Percentiles rank a stretch among this genome's conserved stretches.
These are phyloP conservation scores for Drosophila flavopinicola DNA, from an alignment of 2,888 invertebrate species.

Conservation along the genomic window DNA sequence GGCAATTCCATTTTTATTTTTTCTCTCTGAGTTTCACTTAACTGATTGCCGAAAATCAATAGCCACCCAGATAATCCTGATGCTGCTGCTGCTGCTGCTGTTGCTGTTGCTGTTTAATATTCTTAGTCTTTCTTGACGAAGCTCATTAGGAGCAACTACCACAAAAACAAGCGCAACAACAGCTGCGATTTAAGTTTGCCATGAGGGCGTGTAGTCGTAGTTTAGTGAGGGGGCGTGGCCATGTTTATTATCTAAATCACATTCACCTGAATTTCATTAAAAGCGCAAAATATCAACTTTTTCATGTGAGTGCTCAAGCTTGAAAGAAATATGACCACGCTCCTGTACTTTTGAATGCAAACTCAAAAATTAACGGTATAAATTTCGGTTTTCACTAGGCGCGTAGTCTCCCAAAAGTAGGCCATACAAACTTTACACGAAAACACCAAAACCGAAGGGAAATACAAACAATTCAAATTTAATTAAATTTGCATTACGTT, in stretches of 20 bases:
- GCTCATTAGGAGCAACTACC: conserved; percentile 33
- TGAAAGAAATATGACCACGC: conserved; percentile 9
- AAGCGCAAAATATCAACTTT: conserved; percentile 17
- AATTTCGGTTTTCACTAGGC: not conserved
- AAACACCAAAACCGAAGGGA: not conserved
- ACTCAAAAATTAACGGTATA: not conserved
- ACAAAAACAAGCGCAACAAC: conserved; percentile 1
- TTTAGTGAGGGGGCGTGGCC: conserved; percentile 32
- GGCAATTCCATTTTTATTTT: not conserved
- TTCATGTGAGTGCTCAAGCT: too few species aligned
- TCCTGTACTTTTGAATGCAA: too few species aligned
- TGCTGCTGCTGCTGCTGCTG: conserved; percentile 12
- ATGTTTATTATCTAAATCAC: conserved; percentile 16
- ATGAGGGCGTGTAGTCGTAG: conserved; percentile 11
- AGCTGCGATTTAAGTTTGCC: conserved; percentile 22
- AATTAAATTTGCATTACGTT: conserved; percentile 43
- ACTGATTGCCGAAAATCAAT: conserved; percentile 12
- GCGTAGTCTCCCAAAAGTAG: conserved; percentile 19
- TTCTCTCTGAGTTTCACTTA: not conserved
- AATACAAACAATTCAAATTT: conserved; percentile 36
- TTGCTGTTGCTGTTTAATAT: conserved; percentile 24
- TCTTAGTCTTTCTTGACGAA: conserved; percentile 29
- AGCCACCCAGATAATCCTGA: conserved; percentile 16
- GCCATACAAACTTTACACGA: conserved; percentile 5
- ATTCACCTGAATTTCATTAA: conserved; percentile 33